Evolutionary conservation across 2,113 vertebrate genomes (phyloP).

Genomic region (Dryoscopus gambensis): DNA sequence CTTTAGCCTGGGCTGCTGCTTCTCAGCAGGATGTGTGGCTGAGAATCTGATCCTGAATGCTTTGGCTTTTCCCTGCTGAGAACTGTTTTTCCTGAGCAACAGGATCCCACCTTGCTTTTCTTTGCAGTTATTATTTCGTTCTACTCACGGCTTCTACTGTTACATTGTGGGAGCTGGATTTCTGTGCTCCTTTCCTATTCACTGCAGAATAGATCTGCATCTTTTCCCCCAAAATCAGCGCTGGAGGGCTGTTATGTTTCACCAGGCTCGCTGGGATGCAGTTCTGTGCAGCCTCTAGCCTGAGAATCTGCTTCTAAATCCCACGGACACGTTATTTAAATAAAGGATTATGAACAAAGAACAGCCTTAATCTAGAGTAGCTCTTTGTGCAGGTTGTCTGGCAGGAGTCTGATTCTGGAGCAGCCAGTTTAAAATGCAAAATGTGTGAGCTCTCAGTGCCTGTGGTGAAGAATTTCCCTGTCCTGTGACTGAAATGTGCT

Average conservation of each 20-base stretch:
- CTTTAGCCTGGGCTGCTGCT: not conserved
- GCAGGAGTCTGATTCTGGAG: not conserved
- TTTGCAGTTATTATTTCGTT: not conserved
- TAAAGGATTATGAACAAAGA: not conserved
- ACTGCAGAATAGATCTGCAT: not conserved
- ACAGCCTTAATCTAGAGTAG: not conserved
- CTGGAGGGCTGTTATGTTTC: not conserved
- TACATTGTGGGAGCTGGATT: not conserved
- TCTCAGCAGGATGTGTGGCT: conserved; percentile 4
- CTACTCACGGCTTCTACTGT: not conserved
- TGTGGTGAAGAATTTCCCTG: not conserved
- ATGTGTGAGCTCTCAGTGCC: not conserved
- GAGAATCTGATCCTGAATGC: conserved; percentile 23
- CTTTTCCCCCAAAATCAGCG: not conserved
- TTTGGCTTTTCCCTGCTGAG: conserved; percentile 5
- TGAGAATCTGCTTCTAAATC: not conserved
- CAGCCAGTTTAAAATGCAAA: not conserved
- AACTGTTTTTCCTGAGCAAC: not conserved
- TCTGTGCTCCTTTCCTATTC: not conserved
- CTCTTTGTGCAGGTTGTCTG: not conserved
- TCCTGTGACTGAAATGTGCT: not conserved
- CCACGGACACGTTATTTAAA: not conserved
- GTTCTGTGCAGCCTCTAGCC: not conserved
- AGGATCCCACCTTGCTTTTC: not conserved
- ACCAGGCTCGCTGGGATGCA: not conserved